Evolutionary conservation across 2,888 invertebrate genomes (phyloP), one percentile per base, ranked within the genome.

Genomic region (Dynastes maya): DNA sequence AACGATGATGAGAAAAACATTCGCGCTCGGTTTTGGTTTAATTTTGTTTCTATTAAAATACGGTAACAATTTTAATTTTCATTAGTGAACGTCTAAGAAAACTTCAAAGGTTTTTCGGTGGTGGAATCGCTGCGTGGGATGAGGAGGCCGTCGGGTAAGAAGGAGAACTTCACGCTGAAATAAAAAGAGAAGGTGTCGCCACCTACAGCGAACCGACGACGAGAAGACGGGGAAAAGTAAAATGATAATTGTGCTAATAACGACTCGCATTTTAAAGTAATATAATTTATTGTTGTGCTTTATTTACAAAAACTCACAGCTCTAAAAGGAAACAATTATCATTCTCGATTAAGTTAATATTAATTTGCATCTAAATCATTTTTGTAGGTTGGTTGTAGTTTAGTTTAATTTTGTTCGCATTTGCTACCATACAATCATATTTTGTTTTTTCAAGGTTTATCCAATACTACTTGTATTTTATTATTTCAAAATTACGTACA

Each of bases 271-370:
- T 80, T 82, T 81, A 82, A 82, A 82, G 81, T 83, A 83, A 83
- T 84, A 84, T 83, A 84, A 84, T 87, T 87, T 86, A 87, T 87
- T 86, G 84, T 74, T 85, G 86, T 87, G 86, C 86, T 84, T 85
- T 88, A 88, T 88, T 87, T 88, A 88, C 88, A 88, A 88, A 88
- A 88, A 87, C 86, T 88, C 87, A 87, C 87, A 87, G 87, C 87
- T 87, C 86, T 86, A 86, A 86, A 86, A 84, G 83, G 86, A 86
- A 87, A 83, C 83, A 83, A 82, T 82, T 81, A 82, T 78, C 51
- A 64, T 74, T 74, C 9, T 74, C 37, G 65, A 79, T 79, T 84
- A 83, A 76, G 81, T 80, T 80, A 81, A 70, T 79, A 68, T 65
- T 63, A 64, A 64, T 70, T 77, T 71, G 67, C 55, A 13, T 76